phyloP scores from a whole-genome alignment of 2,113 vertebrate species.

The Anolis sagrei region DNA sequence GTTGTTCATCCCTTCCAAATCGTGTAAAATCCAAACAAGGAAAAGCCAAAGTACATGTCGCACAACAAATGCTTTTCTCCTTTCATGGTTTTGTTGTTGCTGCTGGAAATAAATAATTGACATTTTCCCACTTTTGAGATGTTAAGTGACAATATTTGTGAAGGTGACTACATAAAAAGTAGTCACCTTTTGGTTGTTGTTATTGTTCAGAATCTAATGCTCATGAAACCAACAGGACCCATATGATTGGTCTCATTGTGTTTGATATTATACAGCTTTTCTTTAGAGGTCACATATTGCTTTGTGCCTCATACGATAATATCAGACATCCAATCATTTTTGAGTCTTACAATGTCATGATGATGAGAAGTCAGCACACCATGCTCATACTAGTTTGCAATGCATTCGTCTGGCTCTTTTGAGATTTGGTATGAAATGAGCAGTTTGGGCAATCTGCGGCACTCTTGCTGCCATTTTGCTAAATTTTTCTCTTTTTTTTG shows the following conservation, averaged over 20 bases:
- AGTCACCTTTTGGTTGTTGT: not conserved
- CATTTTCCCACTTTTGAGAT: slow-evolving; percentile 43
- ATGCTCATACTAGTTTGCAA: not conserved
- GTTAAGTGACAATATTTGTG: slow-evolving; percentile 47
- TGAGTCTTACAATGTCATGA: not conserved
- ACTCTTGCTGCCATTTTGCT: not conserved
- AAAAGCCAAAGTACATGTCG: slow-evolving; percentile 35
- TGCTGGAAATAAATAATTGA: slow-evolving; percentile 43
- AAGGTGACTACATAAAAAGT: not conserved
- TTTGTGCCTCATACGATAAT: not conserved
- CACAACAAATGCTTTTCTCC: slow-evolving; percentile 10
- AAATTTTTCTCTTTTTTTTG: too few relatives aligned
- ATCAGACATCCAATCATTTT: not conserved
- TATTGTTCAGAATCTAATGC: slow-evolving; percentile 18
- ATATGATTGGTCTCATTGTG: slow-evolving; percentile 9
- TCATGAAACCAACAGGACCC: slow-evolving; percentile 4
- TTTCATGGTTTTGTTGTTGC: slow-evolving; percentile 1
- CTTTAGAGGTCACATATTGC: slow-evolving; percentile 10
- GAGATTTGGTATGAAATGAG: not conserved
- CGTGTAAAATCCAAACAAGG: slow-evolving; percentile 32
- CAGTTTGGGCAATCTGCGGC: too few relatives aligned
- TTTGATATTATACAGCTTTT: slow-evolving; percentile 36
- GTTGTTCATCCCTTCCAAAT: slow-evolving; percentile 28
- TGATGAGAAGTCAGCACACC: not conserved
- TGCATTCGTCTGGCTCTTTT: not conserved